These are phyloP conservation scores for Eumeta japonica DNA, from an alignment of 1,140 invertebrate genomes.

Conservation along the genomic window DNA sequence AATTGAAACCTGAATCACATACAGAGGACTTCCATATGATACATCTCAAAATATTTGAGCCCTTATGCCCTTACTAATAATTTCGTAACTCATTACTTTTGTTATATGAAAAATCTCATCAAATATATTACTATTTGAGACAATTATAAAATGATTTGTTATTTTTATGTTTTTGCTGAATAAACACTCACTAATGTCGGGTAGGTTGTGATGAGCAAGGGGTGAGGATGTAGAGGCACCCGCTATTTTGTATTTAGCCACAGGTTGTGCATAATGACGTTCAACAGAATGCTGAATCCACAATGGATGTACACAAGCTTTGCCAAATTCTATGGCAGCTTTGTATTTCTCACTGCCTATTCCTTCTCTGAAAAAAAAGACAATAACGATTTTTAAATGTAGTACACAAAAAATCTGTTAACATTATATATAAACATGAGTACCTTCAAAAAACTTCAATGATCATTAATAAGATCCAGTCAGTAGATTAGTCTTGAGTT, in stretches of 20 bases:
- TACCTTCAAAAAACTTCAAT: background rate
- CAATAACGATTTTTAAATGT: constrained; percentile 12
- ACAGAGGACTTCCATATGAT: no score
- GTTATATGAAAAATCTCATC: no score
- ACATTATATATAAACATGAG: background rate
- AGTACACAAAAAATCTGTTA: background rate
- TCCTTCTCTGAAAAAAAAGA: no score
- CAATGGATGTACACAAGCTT: constrained; percentile 67
- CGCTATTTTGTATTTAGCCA: constrained; percentile 64
- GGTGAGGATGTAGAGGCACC: constrained; percentile 52
- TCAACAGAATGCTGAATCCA: constrained; percentile 80
- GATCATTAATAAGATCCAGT: background rate
- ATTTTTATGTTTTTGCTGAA: no score
- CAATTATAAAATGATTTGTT: no score
- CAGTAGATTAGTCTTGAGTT: background rate
- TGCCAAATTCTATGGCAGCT: constrained; percentile 72
- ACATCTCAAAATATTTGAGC: no score
- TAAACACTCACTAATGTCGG: constrained; percentile 51
- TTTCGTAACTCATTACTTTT: no score
- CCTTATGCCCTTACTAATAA: no score
- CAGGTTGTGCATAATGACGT: constrained; percentile 71
- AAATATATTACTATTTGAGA: no score
- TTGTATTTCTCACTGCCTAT: constrained; percentile 78
- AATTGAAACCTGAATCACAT: background rate
- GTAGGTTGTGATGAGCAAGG: constrained; percentile 56